Evolutionary conservation across 1,140 invertebrate species (phyloP), one percentile per base, ranked within the genome.

Genomic region (Gerris buenoi): DNA sequence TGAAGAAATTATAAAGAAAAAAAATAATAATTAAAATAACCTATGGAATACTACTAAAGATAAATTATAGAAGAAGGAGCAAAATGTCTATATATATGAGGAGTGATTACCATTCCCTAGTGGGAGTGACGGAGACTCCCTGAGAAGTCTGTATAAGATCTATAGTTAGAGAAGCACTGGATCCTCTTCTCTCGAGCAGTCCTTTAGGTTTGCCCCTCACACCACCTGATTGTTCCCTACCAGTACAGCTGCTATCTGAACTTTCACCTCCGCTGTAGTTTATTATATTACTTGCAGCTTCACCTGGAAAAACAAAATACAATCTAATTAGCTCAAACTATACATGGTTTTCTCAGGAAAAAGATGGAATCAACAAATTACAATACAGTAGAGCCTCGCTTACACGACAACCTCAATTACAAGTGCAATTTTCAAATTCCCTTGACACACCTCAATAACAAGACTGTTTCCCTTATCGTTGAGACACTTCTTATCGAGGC

Each of bases 91-190:
- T 46, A 46, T 46, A 46, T 46, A 46, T 46, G 18, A 18, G 33
- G 5, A 15, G 56, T n/a, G 56, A 64, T 68, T 74, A 82, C 81
- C 80, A 80, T 74, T 82, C 80, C 72, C 79, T 77, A 2, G 81
- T 80, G 56, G 76, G 75, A 13, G 71, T 71, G n/a, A 70, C 68
- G 27, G 69, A 65, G 60, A 70, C 68, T 57, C 68, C 68, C 61
- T 72, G 69, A 22, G 69, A 73, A 25, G 65, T 46, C 29, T 77
- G 77, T 64, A 78, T 78, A 23, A 83, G 73, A 68, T 82, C 81
- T 23, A 93, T 83, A 1, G 91, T 94, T 0, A 95, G 79, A 64
- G 88, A 91, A 2, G 91, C 91, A 75, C 90, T 93, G 13, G 91
- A 93, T 65, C 90, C 90, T 59, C 89, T 81, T 18, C 89, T 80